Percentiles rank a stretch among this genome's conserved stretches.
Evolutionary conservation across 35 echinoderm and acorn worm species (phyloP).

Genomic region (Lytechinus pictus): DNA sequence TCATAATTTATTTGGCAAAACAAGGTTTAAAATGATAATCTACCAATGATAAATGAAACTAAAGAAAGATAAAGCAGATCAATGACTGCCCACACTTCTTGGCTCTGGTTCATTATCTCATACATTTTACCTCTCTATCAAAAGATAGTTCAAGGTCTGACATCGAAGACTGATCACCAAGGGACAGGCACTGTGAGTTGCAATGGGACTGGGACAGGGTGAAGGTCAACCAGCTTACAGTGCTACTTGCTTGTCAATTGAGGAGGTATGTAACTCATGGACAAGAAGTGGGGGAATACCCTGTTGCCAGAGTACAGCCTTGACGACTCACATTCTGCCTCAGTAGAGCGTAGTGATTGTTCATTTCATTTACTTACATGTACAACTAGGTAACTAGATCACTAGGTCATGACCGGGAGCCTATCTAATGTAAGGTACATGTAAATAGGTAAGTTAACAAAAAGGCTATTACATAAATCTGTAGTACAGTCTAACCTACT

Average conservation of each 20-base stretch:
- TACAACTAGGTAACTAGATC: neutral
- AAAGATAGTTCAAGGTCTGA: neutral
- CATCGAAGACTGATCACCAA: neutral
- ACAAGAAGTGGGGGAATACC: neutral
- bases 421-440: neutral
- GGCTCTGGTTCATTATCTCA: neutral
- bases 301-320: neutral
- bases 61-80: neutral
- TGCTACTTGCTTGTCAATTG: neutral
- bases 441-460: too few species aligned
- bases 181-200: neutral
- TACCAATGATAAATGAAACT: too few species aligned
- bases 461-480: too few species aligned
- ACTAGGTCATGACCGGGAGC: neutral
- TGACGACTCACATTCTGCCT: neutral
- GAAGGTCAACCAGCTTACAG: neutral
- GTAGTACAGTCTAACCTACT: too few species aligned
- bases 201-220: conserved; percentile 18
- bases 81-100: neutral
- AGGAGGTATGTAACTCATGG: neutral
- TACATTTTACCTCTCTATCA: neutral
- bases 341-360: neutral
- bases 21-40: neutral
- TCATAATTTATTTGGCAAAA: neutral
- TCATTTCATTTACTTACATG: neutral